phyloP scores from a whole-genome alignment of 2,797 vertebrate species.

The Remorina albescens region DNA sequence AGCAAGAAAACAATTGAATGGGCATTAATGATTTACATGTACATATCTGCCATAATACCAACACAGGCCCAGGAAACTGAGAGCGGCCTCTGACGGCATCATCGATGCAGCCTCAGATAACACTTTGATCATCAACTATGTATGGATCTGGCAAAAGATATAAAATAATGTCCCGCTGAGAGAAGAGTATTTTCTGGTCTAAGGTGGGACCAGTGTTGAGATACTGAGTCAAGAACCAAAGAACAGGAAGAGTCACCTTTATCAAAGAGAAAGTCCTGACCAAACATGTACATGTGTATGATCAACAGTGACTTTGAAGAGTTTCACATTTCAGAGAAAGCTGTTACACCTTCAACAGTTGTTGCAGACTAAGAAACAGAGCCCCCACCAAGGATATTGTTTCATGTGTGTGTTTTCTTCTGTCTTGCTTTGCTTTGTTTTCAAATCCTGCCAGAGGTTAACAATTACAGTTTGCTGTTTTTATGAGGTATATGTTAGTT shows the following conservation, averaged over 20 bases:
- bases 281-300: background rate
- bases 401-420: background rate
- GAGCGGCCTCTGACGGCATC: conserved; percentile 79
- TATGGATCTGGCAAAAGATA: conserved; percentile 76
- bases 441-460: background rate
- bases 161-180: conserved; percentile 77
- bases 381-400: background rate
- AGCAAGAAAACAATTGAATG: conserved; percentile 76
- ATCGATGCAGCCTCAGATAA: conserved; percentile 82
- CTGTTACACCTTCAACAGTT: background rate
- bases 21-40: conserved; percentile 83
- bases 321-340: background rate
- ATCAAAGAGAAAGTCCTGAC: background rate
- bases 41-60: conserved; percentile 85
- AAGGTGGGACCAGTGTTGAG: conserved; percentile 28
- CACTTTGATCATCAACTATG: conserved; percentile 81
- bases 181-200: conserved; percentile 64
- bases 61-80: conserved; percentile 78
- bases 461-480: too few species aligned
- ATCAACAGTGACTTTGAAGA: background rate
- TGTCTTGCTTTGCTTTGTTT: background rate
- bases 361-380: background rate
- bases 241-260: conserved; percentile 22
- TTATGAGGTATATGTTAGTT: too few species aligned
- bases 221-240: conserved; percentile 25